These are phyloP conservation scores for Lepus timidus DNA, from an alignment of 2,113 vertebrate genomes.

Conservation along the genomic window DNA sequence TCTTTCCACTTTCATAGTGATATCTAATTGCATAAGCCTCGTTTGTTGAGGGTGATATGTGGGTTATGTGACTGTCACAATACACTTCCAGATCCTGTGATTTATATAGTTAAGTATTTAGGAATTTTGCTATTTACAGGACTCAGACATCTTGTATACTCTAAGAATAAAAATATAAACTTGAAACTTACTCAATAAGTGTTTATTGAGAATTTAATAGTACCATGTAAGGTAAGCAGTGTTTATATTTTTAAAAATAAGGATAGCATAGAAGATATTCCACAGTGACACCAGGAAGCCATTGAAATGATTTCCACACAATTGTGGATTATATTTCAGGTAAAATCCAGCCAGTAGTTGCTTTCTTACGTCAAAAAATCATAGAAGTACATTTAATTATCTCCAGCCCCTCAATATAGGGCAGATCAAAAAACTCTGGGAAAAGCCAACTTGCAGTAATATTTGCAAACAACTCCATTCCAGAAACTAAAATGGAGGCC, in stretches of 20 bases:
- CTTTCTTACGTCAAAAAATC: constrained; percentile 20
- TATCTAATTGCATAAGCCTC: constrained; percentile 35
- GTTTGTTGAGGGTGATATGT: constrained; percentile 40
- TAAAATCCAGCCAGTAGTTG: constrained; percentile 22
- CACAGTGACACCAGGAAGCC: neutral
- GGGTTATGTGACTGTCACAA: constrained; percentile 29
- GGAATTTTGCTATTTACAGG: constrained; percentile 28
- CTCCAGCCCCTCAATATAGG: neutral
- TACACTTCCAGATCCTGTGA: constrained; percentile 29
- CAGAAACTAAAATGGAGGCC: neutral
- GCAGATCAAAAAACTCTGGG: constrained; percentile 18
- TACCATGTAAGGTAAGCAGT: constrained; percentile 17
- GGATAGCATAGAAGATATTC: neutral
- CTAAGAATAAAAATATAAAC: constrained; percentile 56
- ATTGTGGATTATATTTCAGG: neutral
- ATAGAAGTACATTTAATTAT: neutral
- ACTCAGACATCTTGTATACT: constrained; percentile 2
- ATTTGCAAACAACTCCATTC: neutral
- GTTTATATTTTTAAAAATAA: constrained; percentile 1
- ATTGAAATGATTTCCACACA: constrained; percentile 1
- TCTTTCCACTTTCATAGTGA: constrained; percentile 48
- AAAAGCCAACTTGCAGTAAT: neutral
- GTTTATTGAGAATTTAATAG: neutral
- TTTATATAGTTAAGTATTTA: constrained; percentile 46
- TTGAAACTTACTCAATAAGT: neutral